These are phyloP conservation scores for Imbricaverruca yamaguchii DNA, from an alignment of 2,888 invertebrate genomes.

Conservation along the genomic window DNA sequence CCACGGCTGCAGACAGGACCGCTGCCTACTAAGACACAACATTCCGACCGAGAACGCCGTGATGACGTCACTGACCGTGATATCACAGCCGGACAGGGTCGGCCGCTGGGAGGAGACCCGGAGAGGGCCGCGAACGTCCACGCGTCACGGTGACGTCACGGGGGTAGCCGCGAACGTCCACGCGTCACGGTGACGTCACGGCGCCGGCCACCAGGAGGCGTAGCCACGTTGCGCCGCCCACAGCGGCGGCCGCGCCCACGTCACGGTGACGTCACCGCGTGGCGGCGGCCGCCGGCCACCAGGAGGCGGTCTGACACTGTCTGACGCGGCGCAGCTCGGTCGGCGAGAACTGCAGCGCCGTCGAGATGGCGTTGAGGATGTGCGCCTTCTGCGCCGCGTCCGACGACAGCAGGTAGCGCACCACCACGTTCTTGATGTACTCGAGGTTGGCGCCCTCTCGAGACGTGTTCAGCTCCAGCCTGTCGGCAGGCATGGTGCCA, in stretches of 20 bases:
- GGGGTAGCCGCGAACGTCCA: too few relatives aligned
- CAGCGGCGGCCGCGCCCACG: neutral
- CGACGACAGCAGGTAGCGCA: constrained; percentile 65
- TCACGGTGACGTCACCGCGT: neutral
- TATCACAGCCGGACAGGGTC: too few relatives aligned
- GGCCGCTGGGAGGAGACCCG: too few relatives aligned
- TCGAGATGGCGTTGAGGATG: constrained; percentile 83
- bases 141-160: too few relatives aligned
- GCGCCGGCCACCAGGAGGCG: too few relatives aligned
- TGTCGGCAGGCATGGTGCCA: constrained; percentile 30
- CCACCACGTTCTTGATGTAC: constrained; percentile 81
- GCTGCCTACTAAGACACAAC: too few relatives aligned
- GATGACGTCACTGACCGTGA: too few relatives aligned
- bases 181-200: too few relatives aligned
- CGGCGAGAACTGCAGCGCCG: constrained; percentile 70
- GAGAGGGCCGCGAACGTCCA: too few relatives aligned
- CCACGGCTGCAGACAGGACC: too few relatives aligned
- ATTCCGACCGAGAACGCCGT: too few relatives aligned
- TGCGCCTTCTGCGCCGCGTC: constrained; percentile 56
- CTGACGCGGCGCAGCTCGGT: constrained; percentile 50
- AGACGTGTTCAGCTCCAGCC: constrained; percentile 47
- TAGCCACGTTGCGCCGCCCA: too few relatives aligned
- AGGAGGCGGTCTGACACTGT: neutral
- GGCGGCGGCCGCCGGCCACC: neutral
- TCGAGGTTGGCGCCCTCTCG: constrained; percentile 80